Conservation (phyloP, 2,113 vertebrate species). For the Microtus oregoni region DNA sequence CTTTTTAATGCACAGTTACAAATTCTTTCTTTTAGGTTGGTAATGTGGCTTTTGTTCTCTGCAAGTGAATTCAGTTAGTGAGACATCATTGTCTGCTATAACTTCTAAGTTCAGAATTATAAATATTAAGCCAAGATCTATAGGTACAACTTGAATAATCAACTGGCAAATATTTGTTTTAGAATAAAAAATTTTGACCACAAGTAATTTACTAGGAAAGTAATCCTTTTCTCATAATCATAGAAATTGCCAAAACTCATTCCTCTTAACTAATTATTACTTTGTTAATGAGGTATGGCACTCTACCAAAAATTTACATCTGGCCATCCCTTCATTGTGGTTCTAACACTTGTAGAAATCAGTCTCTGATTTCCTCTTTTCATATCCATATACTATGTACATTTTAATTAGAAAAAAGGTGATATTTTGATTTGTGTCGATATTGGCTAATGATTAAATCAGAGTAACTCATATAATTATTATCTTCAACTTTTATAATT, state of each 20-base stretch:
- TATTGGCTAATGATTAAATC: neutral
- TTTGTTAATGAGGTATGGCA: neutral
- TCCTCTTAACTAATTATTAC: neutral
- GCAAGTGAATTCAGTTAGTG: neutral
- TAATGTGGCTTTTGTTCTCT: neutral
- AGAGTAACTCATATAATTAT: neutral
- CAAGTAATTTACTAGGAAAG: neutral
- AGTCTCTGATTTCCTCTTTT: neutral
- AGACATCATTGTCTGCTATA: neutral
- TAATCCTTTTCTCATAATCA: conserved; percentile 4
- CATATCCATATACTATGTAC: neutral
- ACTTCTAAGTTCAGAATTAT: neutral
- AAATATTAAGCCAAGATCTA: conserved; percentile 27
- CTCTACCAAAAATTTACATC: neutral
- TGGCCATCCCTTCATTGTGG: neutral
- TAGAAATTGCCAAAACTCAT: neutral
- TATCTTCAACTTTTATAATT: neutral
- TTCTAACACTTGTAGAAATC: neutral
- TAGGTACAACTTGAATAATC: neutral
- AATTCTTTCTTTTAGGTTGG: conserved; percentile 1
- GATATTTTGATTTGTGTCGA: neutral
- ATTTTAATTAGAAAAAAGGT: neutral
- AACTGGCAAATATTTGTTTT: conserved; percentile 42
- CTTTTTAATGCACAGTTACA: neutral
- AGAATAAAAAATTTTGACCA: conserved; percentile 16